These are phyloP conservation scores for Discoglossus pictus DNA, from an alignment of 2,797 vertebrate genomes.

Conservation along the genomic window DNA sequence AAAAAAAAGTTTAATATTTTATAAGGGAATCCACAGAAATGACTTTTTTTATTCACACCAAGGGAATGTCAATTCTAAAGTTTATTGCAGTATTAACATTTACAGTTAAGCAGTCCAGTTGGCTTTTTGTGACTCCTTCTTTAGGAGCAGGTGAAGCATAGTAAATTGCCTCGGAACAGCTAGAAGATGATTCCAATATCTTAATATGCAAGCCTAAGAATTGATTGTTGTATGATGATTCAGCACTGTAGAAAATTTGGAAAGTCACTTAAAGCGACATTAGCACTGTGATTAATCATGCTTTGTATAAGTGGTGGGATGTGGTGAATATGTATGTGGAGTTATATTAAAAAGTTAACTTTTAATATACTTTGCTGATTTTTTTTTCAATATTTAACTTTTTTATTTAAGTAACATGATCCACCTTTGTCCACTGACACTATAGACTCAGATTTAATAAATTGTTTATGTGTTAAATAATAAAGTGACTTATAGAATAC, in stretches of 20 bases:
- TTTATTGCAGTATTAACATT: conserved; percentile 53
- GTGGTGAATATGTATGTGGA: too few species aligned
- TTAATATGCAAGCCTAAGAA: conserved; percentile 40
- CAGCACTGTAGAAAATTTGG: conserved; percentile 29
- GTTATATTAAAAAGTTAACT: too few species aligned
- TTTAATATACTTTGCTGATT: too few species aligned
- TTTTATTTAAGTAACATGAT: too few species aligned
- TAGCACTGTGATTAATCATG: too few species aligned
- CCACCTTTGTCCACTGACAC: too few species aligned
- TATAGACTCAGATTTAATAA: too few species aligned
- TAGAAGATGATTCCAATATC: conserved; percentile 44
- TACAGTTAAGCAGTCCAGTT: conserved; percentile 51
- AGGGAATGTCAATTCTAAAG: conserved; percentile 49
- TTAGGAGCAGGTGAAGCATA: conserved; percentile 51
- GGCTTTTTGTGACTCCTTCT: conserved; percentile 47
- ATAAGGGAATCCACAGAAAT: conserved; percentile 43
- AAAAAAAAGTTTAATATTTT: conserved; percentile 50
- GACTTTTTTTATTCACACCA: conserved; percentile 45
- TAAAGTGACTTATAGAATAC: too few species aligned
- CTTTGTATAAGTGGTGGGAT: too few species aligned
- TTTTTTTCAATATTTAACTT: too few species aligned
- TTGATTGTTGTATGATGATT: conserved; percentile 48
- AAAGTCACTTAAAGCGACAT: conserved; percentile 36
- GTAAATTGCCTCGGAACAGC: conserved; percentile 46
- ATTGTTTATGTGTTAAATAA: too few species aligned